Evolutionary conservation across 1,140 invertebrate genomes (phyloP).

Genomic region (Cydia splendana): DNA sequence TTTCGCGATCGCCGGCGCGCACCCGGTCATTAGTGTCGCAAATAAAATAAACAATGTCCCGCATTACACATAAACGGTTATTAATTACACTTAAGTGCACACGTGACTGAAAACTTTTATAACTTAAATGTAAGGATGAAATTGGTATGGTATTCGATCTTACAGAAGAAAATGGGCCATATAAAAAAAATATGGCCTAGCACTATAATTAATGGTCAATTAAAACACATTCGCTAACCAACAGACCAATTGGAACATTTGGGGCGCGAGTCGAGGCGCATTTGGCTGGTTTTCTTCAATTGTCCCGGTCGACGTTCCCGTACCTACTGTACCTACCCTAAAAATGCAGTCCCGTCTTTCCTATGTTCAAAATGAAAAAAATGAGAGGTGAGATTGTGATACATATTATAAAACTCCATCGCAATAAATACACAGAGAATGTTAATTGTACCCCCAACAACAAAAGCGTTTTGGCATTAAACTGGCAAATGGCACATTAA

Average conservation of each 20-base stretch:
- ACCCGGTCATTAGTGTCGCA: conserved; percentile 1
- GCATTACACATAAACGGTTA: conserved; percentile 8
- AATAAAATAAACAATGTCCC: conserved; percentile 6
- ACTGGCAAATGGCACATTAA: conserved; percentile 4
- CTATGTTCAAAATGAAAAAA: too few relatives aligned
- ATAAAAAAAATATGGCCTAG: too few relatives aligned
- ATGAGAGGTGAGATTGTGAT: too few relatives aligned
- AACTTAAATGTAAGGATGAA: neutral
- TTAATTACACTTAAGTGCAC: conserved; percentile 19
- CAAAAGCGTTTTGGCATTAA: conserved; percentile 3
- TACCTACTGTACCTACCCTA: too few relatives aligned
- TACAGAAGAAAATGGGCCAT: too few relatives aligned
- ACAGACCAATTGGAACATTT: too few relatives aligned
- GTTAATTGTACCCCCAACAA: conserved; percentile 1
- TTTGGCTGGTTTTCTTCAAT: too few relatives aligned
- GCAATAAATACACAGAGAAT: neutral
- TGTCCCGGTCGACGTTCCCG: too few relatives aligned
- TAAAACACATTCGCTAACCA: too few relatives aligned
- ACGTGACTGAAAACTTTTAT: neutral
- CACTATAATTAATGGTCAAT: too few relatives aligned
- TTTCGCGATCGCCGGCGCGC: neutral
- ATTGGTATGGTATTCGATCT: too few relatives aligned
- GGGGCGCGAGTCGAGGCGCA: too few relatives aligned
- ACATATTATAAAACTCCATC: neutral
- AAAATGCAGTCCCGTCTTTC: neutral